A percentile compares a stretch with the other conserved stretches of the same genome.
phyloP scores from a whole-genome alignment of 2,888 invertebrate species.

The Orgyia antiqua region DNA sequence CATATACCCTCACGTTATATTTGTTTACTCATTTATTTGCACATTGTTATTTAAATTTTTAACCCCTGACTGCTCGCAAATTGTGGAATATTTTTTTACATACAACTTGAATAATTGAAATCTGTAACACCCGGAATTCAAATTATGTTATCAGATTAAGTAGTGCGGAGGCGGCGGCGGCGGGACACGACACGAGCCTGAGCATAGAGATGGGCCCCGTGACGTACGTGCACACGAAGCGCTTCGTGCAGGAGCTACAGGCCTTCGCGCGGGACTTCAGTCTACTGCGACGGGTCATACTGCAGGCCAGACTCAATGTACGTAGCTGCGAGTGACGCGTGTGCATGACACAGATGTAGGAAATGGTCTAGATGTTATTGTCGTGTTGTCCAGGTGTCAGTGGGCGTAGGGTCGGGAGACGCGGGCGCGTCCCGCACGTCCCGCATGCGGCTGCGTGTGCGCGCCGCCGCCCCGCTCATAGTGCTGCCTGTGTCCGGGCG shows the following conservation, averaged over 20 bases:
- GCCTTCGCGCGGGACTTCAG: conserved; percentile 92
- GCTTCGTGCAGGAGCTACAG: conserved; percentile 93
- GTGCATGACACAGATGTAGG: too few relatives aligned
- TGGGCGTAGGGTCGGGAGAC: conserved; percentile 14
- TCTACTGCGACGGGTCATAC: conserved; percentile 87
- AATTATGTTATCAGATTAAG: too few relatives aligned
- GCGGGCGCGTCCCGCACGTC: conserved; percentile 32
- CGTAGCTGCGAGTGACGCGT: too few relatives aligned
- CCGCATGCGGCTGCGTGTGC: conserved; percentile 61
- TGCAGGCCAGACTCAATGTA: conserved; percentile 81
- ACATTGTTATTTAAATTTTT: too few relatives aligned
- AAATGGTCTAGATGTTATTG: too few relatives aligned
- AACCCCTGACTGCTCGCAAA: too few relatives aligned
- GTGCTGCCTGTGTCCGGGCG: conserved; percentile 91
- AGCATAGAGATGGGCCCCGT: conserved; percentile 93
- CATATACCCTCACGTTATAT: too few relatives aligned
- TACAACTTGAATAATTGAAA: too few relatives aligned
- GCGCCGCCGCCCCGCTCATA: conserved; percentile 87
- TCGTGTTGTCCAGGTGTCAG: conserved; percentile 32
- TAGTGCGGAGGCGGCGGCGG: conserved; percentile 66
- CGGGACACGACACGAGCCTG: conserved; percentile 82
- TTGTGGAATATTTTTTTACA: too few relatives aligned
- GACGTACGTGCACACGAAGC: conserved; percentile 94
- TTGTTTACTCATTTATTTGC: too few relatives aligned
- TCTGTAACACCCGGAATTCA: too few relatives aligned